Conservation (phyloP, 2,797 vertebrate species). For the Arrhamphus sclerolepis region DNA sequence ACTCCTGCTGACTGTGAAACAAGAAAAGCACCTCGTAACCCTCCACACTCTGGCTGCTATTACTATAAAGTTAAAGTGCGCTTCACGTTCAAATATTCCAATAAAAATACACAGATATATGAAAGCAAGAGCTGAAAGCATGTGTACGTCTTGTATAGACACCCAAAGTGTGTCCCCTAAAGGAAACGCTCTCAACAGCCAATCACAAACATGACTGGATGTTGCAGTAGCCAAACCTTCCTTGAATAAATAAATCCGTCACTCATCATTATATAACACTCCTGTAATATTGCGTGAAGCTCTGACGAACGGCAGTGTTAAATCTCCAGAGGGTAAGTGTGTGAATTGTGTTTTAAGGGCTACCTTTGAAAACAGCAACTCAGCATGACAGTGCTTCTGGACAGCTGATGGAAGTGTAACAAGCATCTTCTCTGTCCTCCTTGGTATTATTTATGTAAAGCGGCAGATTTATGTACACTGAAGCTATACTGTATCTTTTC, state of each 20-base stretch:
- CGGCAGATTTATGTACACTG: constrained; percentile 39
- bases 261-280: constrained; percentile 38
- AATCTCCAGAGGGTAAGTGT: constrained; percentile 57
- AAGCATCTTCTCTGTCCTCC: constrained; percentile 49
- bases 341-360: constrained; percentile 78
- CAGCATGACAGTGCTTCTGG: constrained; percentile 41
- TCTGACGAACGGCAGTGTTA: constrained; percentile 53
- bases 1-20: constrained; percentile 49
- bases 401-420: constrained; percentile 45
- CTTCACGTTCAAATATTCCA: constrained; percentile 64
- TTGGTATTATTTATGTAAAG: constrained; percentile 57
- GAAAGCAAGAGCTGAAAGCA: constrained; percentile 61
- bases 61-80: constrained; percentile 64
- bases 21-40: constrained; percentile 34
- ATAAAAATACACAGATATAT: constrained; percentile 58
- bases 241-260: constrained; percentile 66
- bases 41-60: constrained; percentile 58
- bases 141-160: constrained; percentile 57
- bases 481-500: constrained; percentile 47
- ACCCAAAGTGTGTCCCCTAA: constrained; percentile 33
- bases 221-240: constrained; percentile 65
- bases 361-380: constrained; percentile 60
- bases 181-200: constrained; percentile 57
- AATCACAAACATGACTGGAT: constrained; percentile 64
- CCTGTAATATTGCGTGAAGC: constrained; percentile 30